Evolutionary conservation across 2,888 invertebrate species (phyloP).

Genomic region (Podotricha telesiphe): DNA sequence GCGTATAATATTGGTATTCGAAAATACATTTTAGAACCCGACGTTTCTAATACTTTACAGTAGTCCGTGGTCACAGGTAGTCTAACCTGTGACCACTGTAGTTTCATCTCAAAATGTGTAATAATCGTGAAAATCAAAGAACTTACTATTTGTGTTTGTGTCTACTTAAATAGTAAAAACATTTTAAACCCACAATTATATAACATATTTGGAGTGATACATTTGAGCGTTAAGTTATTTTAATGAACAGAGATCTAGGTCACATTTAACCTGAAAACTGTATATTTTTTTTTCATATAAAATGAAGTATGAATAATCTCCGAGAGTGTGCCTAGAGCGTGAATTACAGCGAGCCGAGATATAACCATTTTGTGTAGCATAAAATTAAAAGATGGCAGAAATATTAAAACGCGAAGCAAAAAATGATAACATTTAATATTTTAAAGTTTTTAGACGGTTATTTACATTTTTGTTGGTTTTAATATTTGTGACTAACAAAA

Average conservation of each 20-base stretch:
- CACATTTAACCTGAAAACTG: slow-evolving; percentile 30
- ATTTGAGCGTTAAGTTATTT: slow-evolving; percentile 31
- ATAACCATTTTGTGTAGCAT: slow-evolving; percentile 26
- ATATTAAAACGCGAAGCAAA: slow-evolving; percentile 23
- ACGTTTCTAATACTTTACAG: too few species aligned
- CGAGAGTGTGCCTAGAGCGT: slow-evolving; percentile 25
- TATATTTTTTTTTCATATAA: slow-evolving; percentile 34
- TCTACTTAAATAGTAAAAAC: background rate
- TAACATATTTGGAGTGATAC: slow-evolving; percentile 17
- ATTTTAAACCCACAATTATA: background rate
- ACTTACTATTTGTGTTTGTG: background rate
- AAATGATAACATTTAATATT: background rate
- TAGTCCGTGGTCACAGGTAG: too few species aligned
- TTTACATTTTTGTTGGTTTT: too few species aligned
- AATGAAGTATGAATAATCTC: slow-evolving; percentile 33
- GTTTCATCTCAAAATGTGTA: too few species aligned
- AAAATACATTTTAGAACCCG: too few species aligned
- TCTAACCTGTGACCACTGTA: too few species aligned
- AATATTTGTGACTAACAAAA: too few species aligned
- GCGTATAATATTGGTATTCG: too few species aligned
- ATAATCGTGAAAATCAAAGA: too few species aligned
- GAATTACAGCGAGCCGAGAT: slow-evolving; percentile 29
- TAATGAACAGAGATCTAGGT: slow-evolving; percentile 37
- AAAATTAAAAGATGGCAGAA: slow-evolving; percentile 12
- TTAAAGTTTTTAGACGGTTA: too few species aligned